Evolutionary conservation across 2,888 invertebrate genomes (phyloP), one percentile per base, ranked within the genome.

Genomic region (Leptinotarsa peninsularis): DNA sequence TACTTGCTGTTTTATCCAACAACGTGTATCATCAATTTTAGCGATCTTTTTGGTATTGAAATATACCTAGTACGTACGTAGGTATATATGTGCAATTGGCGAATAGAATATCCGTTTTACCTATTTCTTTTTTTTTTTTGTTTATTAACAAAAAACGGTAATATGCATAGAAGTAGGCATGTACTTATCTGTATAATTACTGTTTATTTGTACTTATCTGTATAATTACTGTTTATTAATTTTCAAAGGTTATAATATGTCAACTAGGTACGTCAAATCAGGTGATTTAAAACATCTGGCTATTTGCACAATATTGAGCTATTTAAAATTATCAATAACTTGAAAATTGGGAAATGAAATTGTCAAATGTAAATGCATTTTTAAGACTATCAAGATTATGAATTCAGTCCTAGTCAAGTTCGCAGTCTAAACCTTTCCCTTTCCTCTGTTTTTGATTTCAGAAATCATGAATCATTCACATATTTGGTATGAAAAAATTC

Each of bases 101-200:
- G n/a, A 18, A 54, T 54, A 3, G 7, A 18, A 7, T 18, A 18
- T 54, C 54, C n/a, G 10, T n/a, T 23, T 15, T 4, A 15, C 17
- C 15, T 23, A n/a, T 60, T 17, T 3, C 15, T 14, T 13, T 60
- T 23, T 58, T 13, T 18, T 18, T 21, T 13, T 60, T 23, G 54
- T 33, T 43, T 43, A 43, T 10, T 10, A 10, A n/a, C 10, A 54
- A 54, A 54, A 54, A 18, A 54, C 18, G 3, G n/a, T 60, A 27
- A 60, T 60, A 27, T 23, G 14, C 23, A 60, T 23, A 13, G 18
- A 18, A 54, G 18, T 18, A 54, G 18, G 18, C 60, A 33, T 43
- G 33, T 43, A 63, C 63, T n/a, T 63, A 63, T n/a, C 43, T 63
- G n/a, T 13, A 52, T 23, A 58, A 58, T 58, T 58, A 58, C 23